Evolutionary conservation across 2,113 vertebrate genomes (phyloP), one percentile per base, ranked within the genome.

Genomic region (Dolichallabes microphthalmus): DNA sequence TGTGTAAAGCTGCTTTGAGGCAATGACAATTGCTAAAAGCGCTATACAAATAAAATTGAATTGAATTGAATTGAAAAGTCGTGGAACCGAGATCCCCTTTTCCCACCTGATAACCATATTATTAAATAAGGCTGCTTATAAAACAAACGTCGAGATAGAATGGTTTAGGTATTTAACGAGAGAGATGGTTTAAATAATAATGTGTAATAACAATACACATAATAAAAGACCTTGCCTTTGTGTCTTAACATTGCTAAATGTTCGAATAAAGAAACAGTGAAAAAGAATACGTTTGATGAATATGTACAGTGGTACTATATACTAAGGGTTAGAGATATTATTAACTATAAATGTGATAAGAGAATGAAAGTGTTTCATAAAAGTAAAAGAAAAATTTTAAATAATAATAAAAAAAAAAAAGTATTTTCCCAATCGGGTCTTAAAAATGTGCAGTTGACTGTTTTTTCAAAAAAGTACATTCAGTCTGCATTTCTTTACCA

Each of bases 61-160:
- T n/a, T n/a, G n/a, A n/a, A n/a, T n/a, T n/a, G n/a, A n/a, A n/a
- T n/a, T n/a, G n/a, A n/a, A n/a, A n/a, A 82, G 84, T 76, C 68
- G n/a, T 82, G 68, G 61, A 83, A 86, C 82, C 19, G 22, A 53
- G 76, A 55, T 61, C 77, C 73, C 76, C 64, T 69, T 60, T 86
- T 64, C 61, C 80, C 85, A 82, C 75, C 63, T 86, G 50, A 63
- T 61, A 84, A 79, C 53, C 50, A 87, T 66, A 83, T 86, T 88
- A 69, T 73, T 76, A 61, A 78, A 79, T 30, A 80, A 71, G 53
- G 52, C 64, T 32, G 73, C 50, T 83, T 69, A 78, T 78, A 55
- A 82, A 83, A 87, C 53, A 17, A 79, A 71, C 66, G 50, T 71
- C 32, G 77, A n/a, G 35, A 69, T 63, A 78, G 50, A 83, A 87